Conservation (phyloP, 2,113 vertebrate genomes). For the Mirounga angustirostris region DNA sequence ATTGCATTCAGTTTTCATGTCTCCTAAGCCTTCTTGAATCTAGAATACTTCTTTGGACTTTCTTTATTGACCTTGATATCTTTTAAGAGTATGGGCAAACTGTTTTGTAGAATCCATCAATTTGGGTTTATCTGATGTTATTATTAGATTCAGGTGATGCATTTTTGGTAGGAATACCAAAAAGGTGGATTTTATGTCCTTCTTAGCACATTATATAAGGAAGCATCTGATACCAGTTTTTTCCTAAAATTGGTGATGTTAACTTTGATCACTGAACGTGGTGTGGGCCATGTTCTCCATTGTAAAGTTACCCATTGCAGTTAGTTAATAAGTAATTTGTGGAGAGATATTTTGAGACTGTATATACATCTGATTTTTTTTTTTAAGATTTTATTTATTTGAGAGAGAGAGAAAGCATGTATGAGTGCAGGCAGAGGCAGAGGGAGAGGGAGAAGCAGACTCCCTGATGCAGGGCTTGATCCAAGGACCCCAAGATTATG, state of each 20-base stretch:
- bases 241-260: not conserved
- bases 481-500: not conserved
- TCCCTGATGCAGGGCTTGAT: not conserved
- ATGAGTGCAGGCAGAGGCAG: not conserved
- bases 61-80: not conserved
- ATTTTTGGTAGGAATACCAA: not conserved
- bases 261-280: not conserved
- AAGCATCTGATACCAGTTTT: not conserved
- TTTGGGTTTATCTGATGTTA: not conserved
- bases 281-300: not conserved
- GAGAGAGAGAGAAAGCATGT: not conserved
- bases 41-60: not conserved
- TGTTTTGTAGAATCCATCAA: not conserved
- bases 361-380: not conserved
- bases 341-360: not conserved
- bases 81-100: not conserved
- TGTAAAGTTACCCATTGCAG: not conserved
- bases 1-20: not conserved
- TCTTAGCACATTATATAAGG: not conserved
- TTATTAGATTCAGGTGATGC: not conserved
- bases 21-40: not conserved
- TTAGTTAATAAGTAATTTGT: not conserved
- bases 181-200: not conserved
- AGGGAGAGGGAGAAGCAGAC: not conserved
- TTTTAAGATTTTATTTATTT: not conserved